Conservation (phyloP, 2,797 vertebrate species). For the Silurus aristotelis region DNA sequence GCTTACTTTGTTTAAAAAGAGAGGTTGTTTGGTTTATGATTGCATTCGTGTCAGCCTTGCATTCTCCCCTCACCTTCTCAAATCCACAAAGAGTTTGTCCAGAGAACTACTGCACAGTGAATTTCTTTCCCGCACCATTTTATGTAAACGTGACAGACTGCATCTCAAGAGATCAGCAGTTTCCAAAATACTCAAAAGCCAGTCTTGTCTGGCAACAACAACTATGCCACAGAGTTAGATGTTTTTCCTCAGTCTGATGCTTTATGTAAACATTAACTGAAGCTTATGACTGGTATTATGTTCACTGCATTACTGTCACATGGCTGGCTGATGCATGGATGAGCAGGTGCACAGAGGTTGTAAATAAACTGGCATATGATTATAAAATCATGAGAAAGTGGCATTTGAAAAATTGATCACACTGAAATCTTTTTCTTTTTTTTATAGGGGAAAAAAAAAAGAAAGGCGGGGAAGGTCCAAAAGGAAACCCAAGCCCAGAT, state of each 20-base stretch:
- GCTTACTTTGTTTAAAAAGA: not conserved
- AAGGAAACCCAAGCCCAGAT: slow-evolving; percentile 29
- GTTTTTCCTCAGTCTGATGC: not conserved
- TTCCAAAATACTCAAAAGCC: not conserved
- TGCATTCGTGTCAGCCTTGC: not conserved
- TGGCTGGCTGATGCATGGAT: not conserved
- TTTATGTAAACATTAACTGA: not conserved
- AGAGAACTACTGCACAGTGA: not conserved
- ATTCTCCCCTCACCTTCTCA: not conserved
- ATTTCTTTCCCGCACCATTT: not conserved
- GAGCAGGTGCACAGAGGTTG: not conserved
- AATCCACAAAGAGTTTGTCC: not conserved
- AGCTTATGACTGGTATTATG: not conserved
- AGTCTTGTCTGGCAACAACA: not conserved
- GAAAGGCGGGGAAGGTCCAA: not conserved
- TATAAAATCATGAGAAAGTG: not conserved
- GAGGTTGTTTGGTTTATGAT: not conserved
- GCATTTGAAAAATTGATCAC: not conserved
- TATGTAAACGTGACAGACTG: not conserved
- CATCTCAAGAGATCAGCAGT: not conserved
- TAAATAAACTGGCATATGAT: not conserved
- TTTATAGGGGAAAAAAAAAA: not conserved
- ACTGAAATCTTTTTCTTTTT: not conserved
- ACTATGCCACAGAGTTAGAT: not conserved
- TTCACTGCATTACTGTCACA: not conserved